Evolutionary conservation across 2,888 invertebrate species (phyloP).

Genomic region (Frankliniella intonsa): DNA sequence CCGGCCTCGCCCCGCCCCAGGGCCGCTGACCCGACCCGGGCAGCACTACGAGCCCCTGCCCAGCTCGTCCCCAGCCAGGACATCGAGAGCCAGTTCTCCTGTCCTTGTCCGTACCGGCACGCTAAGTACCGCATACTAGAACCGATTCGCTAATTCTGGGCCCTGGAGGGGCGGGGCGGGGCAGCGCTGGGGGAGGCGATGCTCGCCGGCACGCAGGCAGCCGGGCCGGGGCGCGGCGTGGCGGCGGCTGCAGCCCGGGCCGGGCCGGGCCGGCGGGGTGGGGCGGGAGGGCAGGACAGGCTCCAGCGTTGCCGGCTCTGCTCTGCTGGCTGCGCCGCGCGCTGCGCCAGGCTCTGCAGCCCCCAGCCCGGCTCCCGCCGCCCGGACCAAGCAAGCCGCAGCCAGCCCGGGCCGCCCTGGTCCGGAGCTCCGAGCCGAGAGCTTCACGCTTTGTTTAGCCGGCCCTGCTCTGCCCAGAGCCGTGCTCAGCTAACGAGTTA

Average conservation of each 20-base stretch:
- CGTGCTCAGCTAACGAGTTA: neutral
- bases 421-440: neutral
- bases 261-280: neutral
- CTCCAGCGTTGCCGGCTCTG: conserved; percentile 8
- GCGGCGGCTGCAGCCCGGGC: conserved; percentile 32
- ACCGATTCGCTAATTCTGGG: conserved; percentile 9
- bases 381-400: neutral
- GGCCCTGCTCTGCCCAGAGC: neutral
- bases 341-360: neutral
- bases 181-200: neutral
- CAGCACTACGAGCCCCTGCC: too few relatives aligned
- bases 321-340: neutral
- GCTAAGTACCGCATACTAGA: neutral
- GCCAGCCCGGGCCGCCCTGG: neutral
- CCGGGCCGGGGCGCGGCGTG: too few relatives aligned
- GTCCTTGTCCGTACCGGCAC: neutral
- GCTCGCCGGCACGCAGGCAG: neutral
- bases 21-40: too few relatives aligned
- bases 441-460: conserved; percentile 13
- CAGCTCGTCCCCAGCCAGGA: too few relatives aligned
- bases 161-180: neutral
- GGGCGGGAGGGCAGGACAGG: neutral
- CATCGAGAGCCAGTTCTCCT: too few relatives aligned
- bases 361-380: neutral
- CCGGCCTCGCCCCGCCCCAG: too few relatives aligned